These are phyloP conservation scores for Urocolius indicus DNA, from an alignment of 2,113 vertebrate genomes.

Conservation along the genomic window DNA sequence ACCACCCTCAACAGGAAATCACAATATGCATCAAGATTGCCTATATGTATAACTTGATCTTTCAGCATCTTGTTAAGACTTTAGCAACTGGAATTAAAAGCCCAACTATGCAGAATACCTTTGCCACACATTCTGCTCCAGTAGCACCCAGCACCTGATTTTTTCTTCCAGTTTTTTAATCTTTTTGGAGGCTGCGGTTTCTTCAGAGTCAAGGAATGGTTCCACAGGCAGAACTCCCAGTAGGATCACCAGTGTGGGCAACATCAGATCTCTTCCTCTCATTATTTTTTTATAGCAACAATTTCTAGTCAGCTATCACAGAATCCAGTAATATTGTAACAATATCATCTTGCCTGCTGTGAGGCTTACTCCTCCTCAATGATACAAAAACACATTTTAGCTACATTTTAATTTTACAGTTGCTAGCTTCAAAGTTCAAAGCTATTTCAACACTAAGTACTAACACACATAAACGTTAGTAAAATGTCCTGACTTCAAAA, in stretches of 20 bases:
- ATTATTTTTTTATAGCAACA: not conserved
- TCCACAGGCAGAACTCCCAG: not conserved
- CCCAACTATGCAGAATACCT: not conserved
- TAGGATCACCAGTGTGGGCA: not conserved
- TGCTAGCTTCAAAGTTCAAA: not conserved
- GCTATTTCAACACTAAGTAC: not conserved
- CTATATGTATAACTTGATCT: not conserved
- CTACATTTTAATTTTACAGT: not conserved
- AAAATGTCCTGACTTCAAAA: not conserved
- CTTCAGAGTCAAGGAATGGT: not conserved
- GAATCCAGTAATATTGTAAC: not conserved
- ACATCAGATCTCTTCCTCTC: not conserved
- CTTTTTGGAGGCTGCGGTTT: not conserved
- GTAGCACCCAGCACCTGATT: not conserved
- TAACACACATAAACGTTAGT: not conserved
- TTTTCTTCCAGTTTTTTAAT: not conserved
- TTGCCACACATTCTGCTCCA: not conserved
- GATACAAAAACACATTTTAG: not conserved
- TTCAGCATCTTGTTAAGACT: not conserved
- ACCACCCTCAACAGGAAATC: not conserved
- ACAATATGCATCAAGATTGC: rapidly evolving
- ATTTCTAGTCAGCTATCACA: not conserved
- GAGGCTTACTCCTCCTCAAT: not conserved
- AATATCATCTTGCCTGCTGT: not conserved
- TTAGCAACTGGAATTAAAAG: not conserved